Conservation (phyloP, 2,113 vertebrate genomes). For the Clupea harengus region DNA sequence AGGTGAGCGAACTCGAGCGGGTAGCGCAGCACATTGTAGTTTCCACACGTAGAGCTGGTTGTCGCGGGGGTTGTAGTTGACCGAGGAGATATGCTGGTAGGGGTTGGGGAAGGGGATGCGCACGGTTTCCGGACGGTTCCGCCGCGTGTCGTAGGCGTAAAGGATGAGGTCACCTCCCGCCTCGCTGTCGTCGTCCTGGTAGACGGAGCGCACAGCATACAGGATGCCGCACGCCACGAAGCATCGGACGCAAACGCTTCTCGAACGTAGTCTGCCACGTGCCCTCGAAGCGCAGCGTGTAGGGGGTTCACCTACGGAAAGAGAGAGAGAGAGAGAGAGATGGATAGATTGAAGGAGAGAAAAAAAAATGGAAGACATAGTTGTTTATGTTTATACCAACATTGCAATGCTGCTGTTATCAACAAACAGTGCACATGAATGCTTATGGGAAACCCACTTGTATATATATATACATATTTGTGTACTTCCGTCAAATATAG, state of each 20-base stretch:
- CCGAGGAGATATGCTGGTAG: conserved; percentile 91
- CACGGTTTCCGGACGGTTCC: conserved; percentile 78
- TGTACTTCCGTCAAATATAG: too few relatives aligned
- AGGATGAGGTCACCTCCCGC: conserved; percentile 85
- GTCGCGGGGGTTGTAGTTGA: conserved; percentile 93
- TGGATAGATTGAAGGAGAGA: too few relatives aligned
- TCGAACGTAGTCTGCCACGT: conserved; percentile 92
- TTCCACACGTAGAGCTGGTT: conserved; percentile 97
- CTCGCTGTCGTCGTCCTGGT: conserved; percentile 90
- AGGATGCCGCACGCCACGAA: conserved; percentile 95
- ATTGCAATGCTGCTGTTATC: too few relatives aligned
- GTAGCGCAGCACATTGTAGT: conserved; percentile 90
- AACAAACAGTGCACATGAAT: too few relatives aligned
- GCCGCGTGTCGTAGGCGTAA: conserved; percentile 90
- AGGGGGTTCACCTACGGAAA: conserved; percentile 83
- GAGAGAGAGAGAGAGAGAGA: background rate
- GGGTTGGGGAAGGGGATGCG: conserved; percentile 90
- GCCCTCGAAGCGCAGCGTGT: conserved; percentile 91
- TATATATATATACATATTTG: too few relatives aligned
- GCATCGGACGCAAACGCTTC: conserved; percentile 92
- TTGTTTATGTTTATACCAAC: too few relatives aligned
- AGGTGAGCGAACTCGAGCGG: conserved; percentile 82
- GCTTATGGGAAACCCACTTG: too few relatives aligned
- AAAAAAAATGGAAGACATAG: too few relatives aligned
- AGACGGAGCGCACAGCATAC: conserved; percentile 88